A percentile compares a stretch with the other conserved stretches of the same genome.
phyloP scores from a whole-genome alignment of 2,888 invertebrate genomes.

The Notodonta ziczac region DNA sequence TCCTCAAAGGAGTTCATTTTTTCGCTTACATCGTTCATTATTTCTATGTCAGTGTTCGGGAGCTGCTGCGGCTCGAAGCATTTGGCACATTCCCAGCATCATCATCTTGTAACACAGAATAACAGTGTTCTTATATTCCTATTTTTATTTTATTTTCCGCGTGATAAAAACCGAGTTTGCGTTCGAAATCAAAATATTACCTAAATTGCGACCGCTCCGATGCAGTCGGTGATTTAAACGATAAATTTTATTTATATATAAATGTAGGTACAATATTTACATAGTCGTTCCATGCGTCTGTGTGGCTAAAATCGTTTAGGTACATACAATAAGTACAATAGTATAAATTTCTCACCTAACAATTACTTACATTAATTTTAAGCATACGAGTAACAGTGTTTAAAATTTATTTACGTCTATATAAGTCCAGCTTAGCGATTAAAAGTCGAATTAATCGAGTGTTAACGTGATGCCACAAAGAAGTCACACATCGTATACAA shows the following conservation, averaged over 20 bases:
- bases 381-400: conserved; percentile 83
- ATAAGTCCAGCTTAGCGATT: conserved; percentile 72
- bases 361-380: conserved; percentile 75
- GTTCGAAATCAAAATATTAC: conserved; percentile 40
- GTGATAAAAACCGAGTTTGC: conserved; percentile 59
- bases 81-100: conserved; percentile 81
- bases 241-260: conserved; percentile 45
- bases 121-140: conserved; percentile 59
- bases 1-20: conserved; percentile 72
- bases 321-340: conserved; percentile 67
- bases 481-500: conserved; percentile 84
- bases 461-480: conserved; percentile 72
- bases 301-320: conserved; percentile 75
- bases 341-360: conserved; percentile 79
- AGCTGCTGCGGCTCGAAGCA: conserved; percentile 68
- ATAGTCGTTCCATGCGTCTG: conserved; percentile 65
- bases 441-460: conserved; percentile 66
- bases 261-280: conserved; percentile 62
- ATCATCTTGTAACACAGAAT: conserved; percentile 64
- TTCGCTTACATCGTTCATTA: conserved; percentile 65
- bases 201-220: conserved; percentile 29
- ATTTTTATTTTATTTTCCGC: conserved; percentile 54
- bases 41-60: conserved; percentile 66
- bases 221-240: conserved; percentile 30
- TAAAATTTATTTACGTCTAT: conserved; percentile 78